Base-by-base conservation (phyloP, 2,797 vertebrate species). In the Gallinago stenura region DNA sequence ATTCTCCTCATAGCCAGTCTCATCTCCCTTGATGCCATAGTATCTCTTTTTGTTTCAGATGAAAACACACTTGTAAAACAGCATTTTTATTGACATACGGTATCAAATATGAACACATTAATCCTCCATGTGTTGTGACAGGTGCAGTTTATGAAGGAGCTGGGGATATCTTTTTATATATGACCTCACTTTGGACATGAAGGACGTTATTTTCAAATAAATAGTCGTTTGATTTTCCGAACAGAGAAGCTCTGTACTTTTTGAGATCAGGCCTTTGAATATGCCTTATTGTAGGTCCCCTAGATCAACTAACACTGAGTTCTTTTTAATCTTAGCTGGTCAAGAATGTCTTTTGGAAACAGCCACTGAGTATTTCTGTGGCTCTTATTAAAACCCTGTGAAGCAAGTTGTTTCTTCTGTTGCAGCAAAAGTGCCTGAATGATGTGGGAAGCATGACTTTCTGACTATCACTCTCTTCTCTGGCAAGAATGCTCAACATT, bases 11-110 rank as follows among this genome's bases (percentile, higher is more conserved):
- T 68, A 75, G 7, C 19, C 31, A 75, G 24, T 72, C 65, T 93
- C 61, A 62, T 87, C n/a, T 71, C 69, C 79, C 43, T 25, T 2
- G 10, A 72, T 79, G n/a, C 39, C 10, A 4, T 46, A 65, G 26
- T 45, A 50, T 54, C 57, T 73, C 41, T 71, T 82, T 71, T 48
- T 88, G 33, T 88, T 93, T 91, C 80, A 94, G 69, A 58, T 83
- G n/a, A 91, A 90, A 94, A 88, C 81, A 39, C n/a, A 72, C 58
- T 75, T 79, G 35, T 84, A 84, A 90, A 92, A 4, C 39, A 70
- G 13, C 24, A 28, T 89, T 91, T 95, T 91, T 93, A 71, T 86
- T 93, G 84, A 39, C 53, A 81, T 62, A 24, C 1, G 4, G 15
- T 87, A 68, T 95, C 57, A 85, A 83, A 75, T 87, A 45, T 9